A percentile compares a stretch with the other conserved stretches of the same genome.
These are phyloP conservation scores for Drosophila kuntzei DNA, from an alignment of 2,888 invertebrate species.

Conservation along the genomic window DNA sequence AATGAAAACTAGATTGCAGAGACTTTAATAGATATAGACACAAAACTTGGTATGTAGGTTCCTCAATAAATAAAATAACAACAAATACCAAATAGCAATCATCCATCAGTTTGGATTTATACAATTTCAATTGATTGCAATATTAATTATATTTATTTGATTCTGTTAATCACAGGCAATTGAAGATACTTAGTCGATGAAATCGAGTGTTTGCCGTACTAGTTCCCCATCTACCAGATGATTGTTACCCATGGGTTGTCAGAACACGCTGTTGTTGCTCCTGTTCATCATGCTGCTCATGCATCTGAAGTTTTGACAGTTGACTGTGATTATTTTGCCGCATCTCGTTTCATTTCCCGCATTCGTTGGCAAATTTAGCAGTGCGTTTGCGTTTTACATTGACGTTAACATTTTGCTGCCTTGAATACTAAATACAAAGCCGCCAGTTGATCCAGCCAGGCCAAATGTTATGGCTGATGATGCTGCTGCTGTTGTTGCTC, in stretches of 20 bases:
- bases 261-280: conserved; percentile 4
- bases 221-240: conserved; percentile 11
- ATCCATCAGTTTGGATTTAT: not conserved
- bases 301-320: conserved; percentile 78
- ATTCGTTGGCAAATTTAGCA: conserved; percentile 58
- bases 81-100: no score
- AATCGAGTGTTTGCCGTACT: conserved; percentile 1
- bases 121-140: not conserved
- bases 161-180: conserved; percentile 8
- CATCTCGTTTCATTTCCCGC: not conserved
- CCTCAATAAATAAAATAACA: no score
- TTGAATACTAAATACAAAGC: conserved; percentile 76
- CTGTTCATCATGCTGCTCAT: conserved; percentile 70
- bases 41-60: no score
- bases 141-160: not conserved
- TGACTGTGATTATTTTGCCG: conserved; percentile 70
- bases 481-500: conserved; percentile 22
- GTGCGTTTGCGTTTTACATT: conserved; percentile 75
- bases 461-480: conserved; percentile 44
- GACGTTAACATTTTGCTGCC: conserved; percentile 75
- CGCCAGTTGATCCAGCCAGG: conserved; percentile 38
- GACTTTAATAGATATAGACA: no score
- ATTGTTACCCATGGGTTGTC: not conserved
- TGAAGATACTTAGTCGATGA: not conserved
- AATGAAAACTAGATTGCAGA: no score